Percentiles rank a stretch among this genome's conserved stretches.
Evolutionary conservation across 2,113 vertebrate genomes (phyloP).

Genomic region (Sinocyclocheilus maitianheensis): DNA sequence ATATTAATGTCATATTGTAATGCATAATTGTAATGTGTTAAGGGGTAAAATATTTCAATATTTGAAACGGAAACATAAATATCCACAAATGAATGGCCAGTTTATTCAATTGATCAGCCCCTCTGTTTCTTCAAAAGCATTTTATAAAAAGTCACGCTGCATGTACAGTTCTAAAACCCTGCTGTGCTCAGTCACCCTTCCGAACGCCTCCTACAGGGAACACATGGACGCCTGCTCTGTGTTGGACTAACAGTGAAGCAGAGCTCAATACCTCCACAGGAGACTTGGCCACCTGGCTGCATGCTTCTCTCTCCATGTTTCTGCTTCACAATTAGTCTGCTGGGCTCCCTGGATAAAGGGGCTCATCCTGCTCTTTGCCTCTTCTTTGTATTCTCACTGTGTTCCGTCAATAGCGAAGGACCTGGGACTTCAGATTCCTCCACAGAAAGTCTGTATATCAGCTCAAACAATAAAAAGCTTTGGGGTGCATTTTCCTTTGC

Average conservation of each 20-base stretch:
- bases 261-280: constrained; percentile 70
- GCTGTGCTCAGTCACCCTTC: constrained; percentile 38
- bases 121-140: background rate
- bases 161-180: constrained; percentile 30
- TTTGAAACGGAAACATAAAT: background rate
- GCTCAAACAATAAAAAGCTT: background rate
- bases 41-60: background rate
- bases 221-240: constrained; percentile 64
- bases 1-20: background rate
- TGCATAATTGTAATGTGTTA: background rate
- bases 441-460: background rate
- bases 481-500: background rate
- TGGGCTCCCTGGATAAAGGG: constrained; percentile 54
- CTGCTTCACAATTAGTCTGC: constrained; percentile 68
- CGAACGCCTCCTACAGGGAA: constrained; percentile 54
- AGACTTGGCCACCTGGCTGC: constrained; percentile 71
- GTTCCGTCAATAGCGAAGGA: background rate
- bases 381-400: constrained; percentile 5
- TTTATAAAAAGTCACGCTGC: background rate
- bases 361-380: constrained; percentile 34
- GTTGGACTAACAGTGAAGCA: constrained; percentile 68
- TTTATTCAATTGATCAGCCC: background rate
- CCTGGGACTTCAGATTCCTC: constrained; percentile 34
- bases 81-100: background rate
- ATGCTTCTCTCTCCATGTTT: constrained; percentile 55